Conservation (phyloP, 92 coral and sea anemone species). For the Porites evermanni region DNA sequence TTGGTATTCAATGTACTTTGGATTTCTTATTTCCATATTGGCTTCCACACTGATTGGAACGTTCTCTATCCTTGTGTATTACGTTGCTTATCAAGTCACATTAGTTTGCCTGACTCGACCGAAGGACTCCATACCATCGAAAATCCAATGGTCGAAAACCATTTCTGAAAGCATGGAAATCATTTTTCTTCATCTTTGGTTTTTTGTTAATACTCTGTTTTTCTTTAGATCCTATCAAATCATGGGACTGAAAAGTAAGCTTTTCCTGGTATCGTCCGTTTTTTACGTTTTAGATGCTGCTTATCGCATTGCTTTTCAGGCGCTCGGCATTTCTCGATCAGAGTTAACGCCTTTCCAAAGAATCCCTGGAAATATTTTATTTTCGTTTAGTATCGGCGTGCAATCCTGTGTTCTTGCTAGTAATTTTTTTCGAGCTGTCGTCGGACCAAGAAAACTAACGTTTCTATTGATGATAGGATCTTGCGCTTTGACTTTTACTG, state of each 20-base stretch:
- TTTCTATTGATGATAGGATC: not conserved
- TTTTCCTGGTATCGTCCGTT: not conserved
- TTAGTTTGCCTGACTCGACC: not conserved
- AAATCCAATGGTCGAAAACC: conserved; percentile 4
- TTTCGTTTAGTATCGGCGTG: not conserved
- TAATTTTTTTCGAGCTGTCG: not conserved
- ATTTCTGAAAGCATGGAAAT: not conserved
- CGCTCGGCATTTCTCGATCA: conserved; percentile 1
- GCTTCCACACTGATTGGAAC: not conserved
- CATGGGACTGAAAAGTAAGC: not conserved
- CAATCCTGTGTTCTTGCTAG: not conserved
- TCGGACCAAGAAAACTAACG: not conserved
- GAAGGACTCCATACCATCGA: not conserved
- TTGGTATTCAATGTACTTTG: conserved; percentile 9
- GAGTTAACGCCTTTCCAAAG: not conserved
- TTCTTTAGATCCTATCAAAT: conserved; percentile 7
- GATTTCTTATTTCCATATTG: not conserved
- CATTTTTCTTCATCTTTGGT: not conserved
- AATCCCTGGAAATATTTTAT: not conserved
- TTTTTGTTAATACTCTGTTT: not conserved
- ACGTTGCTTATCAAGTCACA: not conserved
- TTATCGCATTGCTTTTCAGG: conserved; percentile 10
- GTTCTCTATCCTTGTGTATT: not conserved
- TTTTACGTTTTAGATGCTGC: conserved; percentile 7
- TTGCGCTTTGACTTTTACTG: not conserved